phyloP scores from a whole-genome alignment of 2,797 vertebrate species.

The Crocidura indochinensis region DNA sequence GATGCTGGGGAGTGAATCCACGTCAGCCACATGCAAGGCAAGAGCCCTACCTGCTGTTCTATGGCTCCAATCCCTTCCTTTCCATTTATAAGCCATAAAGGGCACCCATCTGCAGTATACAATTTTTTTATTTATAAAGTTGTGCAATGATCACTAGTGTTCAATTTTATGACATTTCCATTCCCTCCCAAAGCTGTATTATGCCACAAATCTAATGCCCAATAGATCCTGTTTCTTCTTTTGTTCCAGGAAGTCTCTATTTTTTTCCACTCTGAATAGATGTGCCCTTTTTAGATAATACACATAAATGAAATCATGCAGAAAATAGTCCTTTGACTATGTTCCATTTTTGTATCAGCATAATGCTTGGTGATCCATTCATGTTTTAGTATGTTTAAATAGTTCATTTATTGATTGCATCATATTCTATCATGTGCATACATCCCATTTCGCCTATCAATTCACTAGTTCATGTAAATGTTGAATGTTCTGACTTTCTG shows the following conservation, averaged over 20 bases:
- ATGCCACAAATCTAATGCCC: too few species aligned
- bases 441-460: neutral
- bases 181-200: neutral
- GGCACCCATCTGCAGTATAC: neutral
- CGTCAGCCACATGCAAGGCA: too few species aligned
- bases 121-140: neutral
- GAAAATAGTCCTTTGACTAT: neutral
- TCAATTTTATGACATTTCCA: neutral
- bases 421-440: neutral
- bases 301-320: neutral
- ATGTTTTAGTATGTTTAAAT: neutral
- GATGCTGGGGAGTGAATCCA: too few species aligned
- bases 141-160: neutral
- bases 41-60: too few species aligned
- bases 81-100: conserved; percentile 10
- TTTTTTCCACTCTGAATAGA: neutral
- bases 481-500: neutral
- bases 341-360: neutral
- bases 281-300: conserved; percentile 28
- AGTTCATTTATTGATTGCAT: neutral
- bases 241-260: neutral
- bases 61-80: too few species aligned
- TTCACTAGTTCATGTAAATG: neutral
- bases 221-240: neutral
- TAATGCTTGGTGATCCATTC: neutral